These are phyloP conservation scores for Strongylocentrotus purpuratus DNA, from an alignment of 35 echinoderm and acorn worm genomes.

Conservation along the genomic window DNA sequence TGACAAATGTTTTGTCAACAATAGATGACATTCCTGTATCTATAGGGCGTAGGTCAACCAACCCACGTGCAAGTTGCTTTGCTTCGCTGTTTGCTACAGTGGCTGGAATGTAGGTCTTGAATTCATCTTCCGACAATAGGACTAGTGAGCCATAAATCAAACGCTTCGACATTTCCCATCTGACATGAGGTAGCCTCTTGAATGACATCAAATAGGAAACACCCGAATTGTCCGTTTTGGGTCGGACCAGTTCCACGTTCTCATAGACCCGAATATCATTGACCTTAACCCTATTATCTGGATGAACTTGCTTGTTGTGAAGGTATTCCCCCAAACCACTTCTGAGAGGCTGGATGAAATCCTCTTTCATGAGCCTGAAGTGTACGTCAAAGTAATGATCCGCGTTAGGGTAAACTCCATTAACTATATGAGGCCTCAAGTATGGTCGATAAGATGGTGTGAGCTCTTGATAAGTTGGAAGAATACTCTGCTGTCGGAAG, in stretches of 20 bases:
- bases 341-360: conserved; percentile 76
- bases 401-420: conserved; percentile 57
- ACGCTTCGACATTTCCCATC: conserved; percentile 63
- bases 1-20: conserved; percentile 54
- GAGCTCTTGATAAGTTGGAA: conserved; percentile 69
- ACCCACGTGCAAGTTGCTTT: conserved; percentile 38
- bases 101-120: conserved; percentile 64
- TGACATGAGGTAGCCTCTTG: conserved; percentile 52
- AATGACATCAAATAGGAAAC: conserved; percentile 66
- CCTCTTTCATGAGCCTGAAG: conserved; percentile 75
- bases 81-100: conserved; percentile 63
- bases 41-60: conserved; percentile 60
- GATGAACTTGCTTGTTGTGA: conserved; percentile 42
- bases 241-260: conserved; percentile 50
- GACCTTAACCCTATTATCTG: neutral
- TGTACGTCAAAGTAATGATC: conserved; percentile 84
- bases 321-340: conserved; percentile 77
- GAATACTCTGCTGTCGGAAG: conserved; percentile 60
- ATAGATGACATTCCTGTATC: conserved; percentile 8
- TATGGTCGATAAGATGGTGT: conserved; percentile 56
- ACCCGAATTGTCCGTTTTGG: conserved; percentile 47
- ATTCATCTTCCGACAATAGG: conserved; percentile 65
- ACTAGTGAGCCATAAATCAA: conserved; percentile 73
- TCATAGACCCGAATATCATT: conserved; percentile 69
- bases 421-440: conserved; percentile 71